Evolutionary conservation across 2,797 vertebrate genomes (phyloP), one percentile per base, ranked within the genome.

Genomic region (Astyanax mexicanus): DNA sequence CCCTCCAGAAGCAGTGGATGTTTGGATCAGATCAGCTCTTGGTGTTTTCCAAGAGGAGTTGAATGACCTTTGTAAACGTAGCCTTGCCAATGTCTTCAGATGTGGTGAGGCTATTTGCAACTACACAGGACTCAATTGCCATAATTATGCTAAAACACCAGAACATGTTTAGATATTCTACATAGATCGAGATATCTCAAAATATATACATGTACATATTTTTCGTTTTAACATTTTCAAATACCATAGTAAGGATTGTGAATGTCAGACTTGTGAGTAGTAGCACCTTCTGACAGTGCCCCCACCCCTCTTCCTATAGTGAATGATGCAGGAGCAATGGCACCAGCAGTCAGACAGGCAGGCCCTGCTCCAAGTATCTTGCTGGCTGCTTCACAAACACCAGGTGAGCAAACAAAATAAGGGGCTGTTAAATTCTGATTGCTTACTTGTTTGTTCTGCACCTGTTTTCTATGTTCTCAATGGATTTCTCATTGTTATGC

Each of bases 11-110:
- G 60, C 57, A 0, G 57, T 86, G 11, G 54, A 88, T 0, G 54
- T 70, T 1, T 88, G 84, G 1, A 47, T 93, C 38, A 87, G 86
- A 25, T 85, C 83, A 1, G 65, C 68, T 45, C 70, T 90, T 54
- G 86, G 75, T 45, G 84, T 89, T n/a, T 86, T 94, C 10, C 84
- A 86, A 38, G 83, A 86, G 8, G 84, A 76, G 0, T 4, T 91
- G 21, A 83, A 91, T 58, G 77, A 91, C 9, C 69, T 89, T 5
- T 91, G 81, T 83, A 90, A 89, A 84, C 77, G 71, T 78, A 87
- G 76, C 19, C 44, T 93, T 54, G 65, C 74, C 55, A 88, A 82
- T 70, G 87, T 94, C 54, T 17, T 61, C 73, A 83, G 77, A 60
- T 47, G 86, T 71, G 83, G 93, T 87, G 19, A 75, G 75, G 91